phyloP scores from a whole-genome alignment of 2,797 vertebrate species.

The Rhinoraja longicauda region DNA sequence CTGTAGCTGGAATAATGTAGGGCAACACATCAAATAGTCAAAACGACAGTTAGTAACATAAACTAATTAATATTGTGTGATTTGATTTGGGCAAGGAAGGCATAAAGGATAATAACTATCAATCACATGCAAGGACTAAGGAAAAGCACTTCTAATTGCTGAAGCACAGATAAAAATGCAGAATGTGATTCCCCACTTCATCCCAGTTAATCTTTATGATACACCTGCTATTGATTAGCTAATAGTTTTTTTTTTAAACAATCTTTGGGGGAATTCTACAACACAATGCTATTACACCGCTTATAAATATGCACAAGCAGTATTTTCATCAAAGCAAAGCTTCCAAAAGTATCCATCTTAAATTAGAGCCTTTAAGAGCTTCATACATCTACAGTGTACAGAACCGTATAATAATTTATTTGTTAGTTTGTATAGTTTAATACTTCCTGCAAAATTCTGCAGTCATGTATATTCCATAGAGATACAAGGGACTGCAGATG shows the following conservation, averaged over 20 bases:
- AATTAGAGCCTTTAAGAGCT: neutral
- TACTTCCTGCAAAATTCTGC: neutral
- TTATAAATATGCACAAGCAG: neutral
- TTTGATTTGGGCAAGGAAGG: neutral
- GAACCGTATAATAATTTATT: neutral
- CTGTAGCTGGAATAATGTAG: neutral
- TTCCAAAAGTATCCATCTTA: neutral
- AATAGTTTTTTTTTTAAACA: neutral
- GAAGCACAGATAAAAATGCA: neutral
- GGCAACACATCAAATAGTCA: neutral
- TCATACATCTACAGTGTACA: neutral
- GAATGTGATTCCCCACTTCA: neutral
- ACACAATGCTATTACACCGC: neutral
- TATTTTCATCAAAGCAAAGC: neutral
- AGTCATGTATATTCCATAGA: neutral
- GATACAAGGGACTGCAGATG: too few relatives aligned
- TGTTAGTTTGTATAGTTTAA: neutral
- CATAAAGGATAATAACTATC: neutral
- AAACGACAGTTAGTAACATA: neutral
- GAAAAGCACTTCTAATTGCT: too few relatives aligned
- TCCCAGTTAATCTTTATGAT: neutral
- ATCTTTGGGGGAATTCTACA: neutral
- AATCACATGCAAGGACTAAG: too few relatives aligned
- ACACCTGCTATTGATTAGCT: neutral
- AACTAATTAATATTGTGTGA: neutral